Conservation (phyloP, 2,113 vertebrate species). For the Cryptotis parvus region DNA sequence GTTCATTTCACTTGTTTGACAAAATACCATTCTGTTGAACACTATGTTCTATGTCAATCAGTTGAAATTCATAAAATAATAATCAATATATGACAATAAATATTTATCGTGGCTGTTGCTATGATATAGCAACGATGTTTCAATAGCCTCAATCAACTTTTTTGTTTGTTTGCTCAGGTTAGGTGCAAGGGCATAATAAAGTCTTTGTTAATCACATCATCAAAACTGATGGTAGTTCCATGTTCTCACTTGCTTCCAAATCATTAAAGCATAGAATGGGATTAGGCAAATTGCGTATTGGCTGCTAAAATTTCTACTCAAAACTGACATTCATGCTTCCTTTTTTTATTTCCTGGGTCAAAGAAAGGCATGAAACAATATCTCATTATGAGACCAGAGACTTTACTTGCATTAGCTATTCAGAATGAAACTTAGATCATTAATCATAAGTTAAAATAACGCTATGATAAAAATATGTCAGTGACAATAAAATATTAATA, state of each 20-base stretch:
- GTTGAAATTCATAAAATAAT: slow-evolving; percentile 5
- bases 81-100: no score
- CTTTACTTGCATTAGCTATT: no score
- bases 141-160: neutral
- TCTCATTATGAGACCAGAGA: no score
- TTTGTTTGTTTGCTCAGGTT: neutral
- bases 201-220: neutral
- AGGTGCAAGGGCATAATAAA: neutral
- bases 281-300: neutral
- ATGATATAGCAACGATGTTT: no score
- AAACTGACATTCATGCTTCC: slow-evolving; percentile 20
- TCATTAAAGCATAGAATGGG: neutral
- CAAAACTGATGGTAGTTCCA: neutral
- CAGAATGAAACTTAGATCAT: no score
- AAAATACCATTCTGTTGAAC: neutral
- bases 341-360: no score
- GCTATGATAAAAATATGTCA: no score
- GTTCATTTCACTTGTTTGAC: slow-evolving; percentile 35
- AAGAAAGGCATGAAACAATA: no score
- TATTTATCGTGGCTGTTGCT: no score
- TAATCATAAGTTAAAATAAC: no score
- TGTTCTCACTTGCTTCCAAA: neutral
- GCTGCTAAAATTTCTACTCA: neutral
- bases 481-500: no score
- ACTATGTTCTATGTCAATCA: neutral